These are phyloP conservation scores for Silurus meridionalis DNA, from an alignment of 2,113 vertebrate genomes.

Conservation along the genomic window DNA sequence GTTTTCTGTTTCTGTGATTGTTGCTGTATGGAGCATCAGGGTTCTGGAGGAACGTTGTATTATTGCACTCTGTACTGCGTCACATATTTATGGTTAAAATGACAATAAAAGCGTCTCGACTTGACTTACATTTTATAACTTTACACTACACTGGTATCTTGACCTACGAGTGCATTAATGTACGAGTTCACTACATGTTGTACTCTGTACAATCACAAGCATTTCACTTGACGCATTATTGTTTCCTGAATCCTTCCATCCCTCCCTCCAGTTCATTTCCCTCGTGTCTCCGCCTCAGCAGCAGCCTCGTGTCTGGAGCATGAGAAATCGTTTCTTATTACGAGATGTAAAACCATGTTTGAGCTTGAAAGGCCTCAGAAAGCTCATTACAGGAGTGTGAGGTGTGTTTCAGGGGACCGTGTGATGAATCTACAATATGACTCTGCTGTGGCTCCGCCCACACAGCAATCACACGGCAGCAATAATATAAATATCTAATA, in stretches of 20 bases:
- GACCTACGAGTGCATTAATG: no score
- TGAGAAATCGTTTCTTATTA: constrained; percentile 46
- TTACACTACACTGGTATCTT: no score
- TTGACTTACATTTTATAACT: no score
- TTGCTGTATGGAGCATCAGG: no score
- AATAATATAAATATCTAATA: no score
- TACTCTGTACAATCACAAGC: not conserved
- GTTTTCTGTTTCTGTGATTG: no score
- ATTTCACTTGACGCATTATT: constrained; percentile 15
- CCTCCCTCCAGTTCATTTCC: constrained; percentile 38
- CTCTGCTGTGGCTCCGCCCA: constrained; percentile 23
- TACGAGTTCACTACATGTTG: no score
- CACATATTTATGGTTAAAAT: no score
- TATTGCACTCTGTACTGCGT: no score
- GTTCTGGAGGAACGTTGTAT: no score
- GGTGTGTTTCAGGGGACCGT: constrained; percentile 25
- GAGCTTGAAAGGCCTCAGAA: constrained; percentile 32
- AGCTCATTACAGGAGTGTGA: constrained; percentile 46
- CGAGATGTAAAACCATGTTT: constrained; percentile 46
- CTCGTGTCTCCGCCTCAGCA: not conserved
- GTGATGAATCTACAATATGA: constrained; percentile 49
- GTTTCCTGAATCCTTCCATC: constrained; percentile 49
- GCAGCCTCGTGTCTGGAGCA: constrained; percentile 18
- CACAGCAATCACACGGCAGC: constrained; percentile 35
- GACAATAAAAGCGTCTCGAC: no score